phyloP scores from a whole-genome alignment of 1,140 invertebrate species.

The Nymphalis io region DNA sequence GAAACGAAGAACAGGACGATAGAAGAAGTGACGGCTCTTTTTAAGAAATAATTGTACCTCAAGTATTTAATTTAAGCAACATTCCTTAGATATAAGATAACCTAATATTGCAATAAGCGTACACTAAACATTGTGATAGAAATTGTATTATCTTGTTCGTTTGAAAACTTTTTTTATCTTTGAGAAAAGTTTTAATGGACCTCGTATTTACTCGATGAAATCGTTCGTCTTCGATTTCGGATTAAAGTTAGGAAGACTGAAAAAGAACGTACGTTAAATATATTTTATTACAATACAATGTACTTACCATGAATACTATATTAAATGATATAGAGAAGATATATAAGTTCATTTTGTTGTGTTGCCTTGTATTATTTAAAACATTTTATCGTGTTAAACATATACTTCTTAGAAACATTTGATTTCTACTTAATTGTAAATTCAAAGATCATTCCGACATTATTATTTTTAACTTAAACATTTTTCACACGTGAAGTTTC shows the following conservation, averaged over 20 bases:
- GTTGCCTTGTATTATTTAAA: neutral
- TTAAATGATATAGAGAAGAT: conserved; percentile 16
- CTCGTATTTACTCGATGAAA: conserved; percentile 44
- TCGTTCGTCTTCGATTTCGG: conserved; percentile 42
- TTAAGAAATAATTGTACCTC: conserved; percentile 75
- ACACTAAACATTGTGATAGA: conserved; percentile 62
- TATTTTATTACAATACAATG: conserved; percentile 59
- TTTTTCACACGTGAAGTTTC: neutral
- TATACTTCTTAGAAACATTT: neutral
- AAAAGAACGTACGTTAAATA: conserved; percentile 55
- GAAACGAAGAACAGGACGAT: conserved; percentile 99
- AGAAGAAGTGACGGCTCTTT: conserved; percentile 96
- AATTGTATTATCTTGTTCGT: conserved; percentile 47
- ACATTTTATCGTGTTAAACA: neutral
- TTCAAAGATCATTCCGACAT: no score
- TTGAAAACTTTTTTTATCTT: conserved; percentile 32
- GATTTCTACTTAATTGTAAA: no score
- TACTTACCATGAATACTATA: conserved; percentile 44
- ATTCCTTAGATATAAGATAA: conserved; percentile 60
- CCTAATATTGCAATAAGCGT: conserved; percentile 55
- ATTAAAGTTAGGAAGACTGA: conserved; percentile 68
- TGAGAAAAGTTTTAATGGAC: conserved; percentile 32
- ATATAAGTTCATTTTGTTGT: conserved; percentile 3
- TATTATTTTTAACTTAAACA: neutral
- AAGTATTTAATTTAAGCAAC: conserved; percentile 39